Evolutionary conservation across 2,113 vertebrate genomes (phyloP).

Genomic region (Elephantulus edwardii): DNA sequence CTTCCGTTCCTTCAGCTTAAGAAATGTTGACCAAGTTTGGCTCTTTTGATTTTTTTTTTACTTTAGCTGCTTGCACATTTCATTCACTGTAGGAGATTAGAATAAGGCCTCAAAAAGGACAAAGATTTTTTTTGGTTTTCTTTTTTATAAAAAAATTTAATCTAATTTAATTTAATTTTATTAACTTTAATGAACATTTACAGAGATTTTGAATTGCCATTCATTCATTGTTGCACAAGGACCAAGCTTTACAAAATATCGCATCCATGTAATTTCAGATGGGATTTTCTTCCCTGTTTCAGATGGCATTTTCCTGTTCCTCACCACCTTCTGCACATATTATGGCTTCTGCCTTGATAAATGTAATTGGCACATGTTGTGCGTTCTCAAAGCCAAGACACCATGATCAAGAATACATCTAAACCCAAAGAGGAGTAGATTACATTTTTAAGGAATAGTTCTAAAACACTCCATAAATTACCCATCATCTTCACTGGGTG

Average conservation of each 20-base stretch:
- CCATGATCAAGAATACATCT: neutral
- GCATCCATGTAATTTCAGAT: neutral
- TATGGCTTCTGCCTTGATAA: neutral
- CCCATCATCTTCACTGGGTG: neutral
- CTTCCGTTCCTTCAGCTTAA: too few relatives aligned
- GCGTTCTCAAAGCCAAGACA: neutral
- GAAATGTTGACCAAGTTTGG: too few relatives aligned
- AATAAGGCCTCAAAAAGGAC: too few relatives aligned
- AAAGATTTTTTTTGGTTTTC: too few relatives aligned
- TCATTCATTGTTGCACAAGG: too few relatives aligned
- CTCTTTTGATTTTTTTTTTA: too few relatives aligned
- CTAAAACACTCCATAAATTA: constrained; percentile 14
- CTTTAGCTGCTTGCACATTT: too few relatives aligned
- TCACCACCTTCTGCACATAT: neutral
- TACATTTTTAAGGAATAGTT: neutral
- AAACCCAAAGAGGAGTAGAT: neutral
- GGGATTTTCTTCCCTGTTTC: neutral
- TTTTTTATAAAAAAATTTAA: too few relatives aligned
- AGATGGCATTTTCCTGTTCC: neutral
- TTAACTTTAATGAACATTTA: too few relatives aligned
- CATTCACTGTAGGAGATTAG: too few relatives aligned
- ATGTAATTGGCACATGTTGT: neutral
- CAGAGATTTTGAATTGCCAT: too few relatives aligned
- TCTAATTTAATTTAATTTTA: too few relatives aligned
- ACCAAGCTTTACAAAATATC: neutral